Percentiles rank a stretch among this genome's conserved stretches.
Evolutionary conservation across 2,797 vertebrate species (phyloP).

Genomic region (Sciurus vulgaris): DNA sequence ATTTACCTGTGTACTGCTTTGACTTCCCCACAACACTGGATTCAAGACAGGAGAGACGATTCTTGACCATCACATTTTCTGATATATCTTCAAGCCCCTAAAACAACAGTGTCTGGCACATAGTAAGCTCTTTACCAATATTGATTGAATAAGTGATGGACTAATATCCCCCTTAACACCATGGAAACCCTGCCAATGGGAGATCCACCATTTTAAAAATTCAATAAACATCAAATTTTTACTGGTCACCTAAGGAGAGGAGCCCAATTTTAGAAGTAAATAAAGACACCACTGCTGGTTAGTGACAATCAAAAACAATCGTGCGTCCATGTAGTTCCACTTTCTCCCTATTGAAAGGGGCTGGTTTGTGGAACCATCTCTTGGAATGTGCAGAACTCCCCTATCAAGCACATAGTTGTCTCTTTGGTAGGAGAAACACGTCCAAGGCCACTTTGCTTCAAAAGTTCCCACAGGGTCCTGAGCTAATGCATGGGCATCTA

Average conservation of each 20-base stretch:
- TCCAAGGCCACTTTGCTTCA: background rate
- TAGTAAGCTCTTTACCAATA: background rate
- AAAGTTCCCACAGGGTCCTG: background rate
- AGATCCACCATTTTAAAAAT: background rate
- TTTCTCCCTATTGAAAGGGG: background rate
- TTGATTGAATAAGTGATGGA: background rate
- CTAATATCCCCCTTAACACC: background rate
- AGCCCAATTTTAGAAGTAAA: slow-evolving; percentile 8
- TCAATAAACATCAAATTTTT: background rate
- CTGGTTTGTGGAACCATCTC: background rate
- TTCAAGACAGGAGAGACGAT: background rate
- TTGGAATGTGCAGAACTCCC: background rate
- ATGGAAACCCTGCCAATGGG: background rate
- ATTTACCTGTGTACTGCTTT: background rate
- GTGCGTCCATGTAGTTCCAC: too few species aligned
- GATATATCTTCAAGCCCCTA: background rate
- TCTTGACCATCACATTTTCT: background rate
- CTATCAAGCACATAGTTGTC: background rate
- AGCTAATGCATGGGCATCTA: background rate
- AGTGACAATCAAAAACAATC: background rate
- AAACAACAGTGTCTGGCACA: background rate
- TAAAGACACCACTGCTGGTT: background rate
- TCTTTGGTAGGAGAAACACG: background rate
- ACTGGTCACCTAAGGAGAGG: background rate
- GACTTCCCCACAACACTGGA: background rate